A percentile compares a stretch with the other conserved stretches of the same genome.
phyloP scores from a whole-genome alignment of 2,888 invertebrate genomes.

The Dione vanillae region DNA sequence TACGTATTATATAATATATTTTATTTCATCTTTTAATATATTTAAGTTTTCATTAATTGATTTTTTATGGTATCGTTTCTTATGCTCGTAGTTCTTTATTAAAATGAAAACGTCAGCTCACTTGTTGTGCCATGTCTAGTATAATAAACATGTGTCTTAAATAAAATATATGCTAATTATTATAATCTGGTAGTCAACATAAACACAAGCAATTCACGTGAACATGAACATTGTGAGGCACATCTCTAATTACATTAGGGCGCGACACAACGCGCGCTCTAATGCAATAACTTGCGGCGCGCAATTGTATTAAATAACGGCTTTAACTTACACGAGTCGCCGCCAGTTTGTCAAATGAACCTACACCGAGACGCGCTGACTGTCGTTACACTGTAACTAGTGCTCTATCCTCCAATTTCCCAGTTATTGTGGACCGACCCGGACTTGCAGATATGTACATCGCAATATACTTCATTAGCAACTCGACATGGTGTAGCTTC shows the following conservation, averaged over 20 bases:
- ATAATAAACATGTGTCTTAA: no score
- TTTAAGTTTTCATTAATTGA: no score
- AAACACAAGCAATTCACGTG: neutral
- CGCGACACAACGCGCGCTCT: constrained; percentile 6
- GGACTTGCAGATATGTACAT: constrained; percentile 3
- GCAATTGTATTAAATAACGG: constrained; percentile 14
- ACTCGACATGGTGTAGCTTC: neutral
- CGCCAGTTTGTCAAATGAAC: neutral
- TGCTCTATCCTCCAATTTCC: constrained; percentile 1
- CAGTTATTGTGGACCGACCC: neutral
- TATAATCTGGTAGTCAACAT: neutral
- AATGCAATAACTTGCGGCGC: constrained; percentile 3
- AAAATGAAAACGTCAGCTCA: no score
- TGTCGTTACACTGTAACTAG: neutral
- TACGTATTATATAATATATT: no score
- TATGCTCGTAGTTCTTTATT: no score
- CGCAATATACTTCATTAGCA: neutral
- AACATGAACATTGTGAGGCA: neutral
- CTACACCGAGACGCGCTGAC: neutral
- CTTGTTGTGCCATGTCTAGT: no score
- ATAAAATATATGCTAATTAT: no score
- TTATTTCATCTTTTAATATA: no score
- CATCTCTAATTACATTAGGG: constrained; percentile 1
- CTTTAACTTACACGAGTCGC: constrained; percentile 3
- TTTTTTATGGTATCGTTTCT: no score